Base-by-base conservation (phyloP, 2,113 vertebrate species). In the Lathamus discolor region DNA sequence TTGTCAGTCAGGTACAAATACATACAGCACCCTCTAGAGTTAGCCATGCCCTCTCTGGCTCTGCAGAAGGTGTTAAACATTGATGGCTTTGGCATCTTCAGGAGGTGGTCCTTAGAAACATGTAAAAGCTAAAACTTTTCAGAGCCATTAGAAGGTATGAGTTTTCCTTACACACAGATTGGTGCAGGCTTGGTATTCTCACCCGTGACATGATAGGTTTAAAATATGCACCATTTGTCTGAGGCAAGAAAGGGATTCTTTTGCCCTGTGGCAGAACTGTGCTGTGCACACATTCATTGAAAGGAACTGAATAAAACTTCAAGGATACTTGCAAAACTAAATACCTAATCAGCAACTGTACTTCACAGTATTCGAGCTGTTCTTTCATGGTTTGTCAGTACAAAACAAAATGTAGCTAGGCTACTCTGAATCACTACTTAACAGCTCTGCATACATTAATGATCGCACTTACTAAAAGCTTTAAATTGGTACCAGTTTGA, bases 401-500 rank as follows among this genome's bases (percentile, higher is more conserved):
- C 77, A 89, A 95, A 96, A 76, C 74, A 84, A 93, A 93, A 84
- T 76, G 77, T 82, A 91, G 88, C 86, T 73, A 57, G 73, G 81
- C 96, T 86, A 82, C 76, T 75, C 83, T 96, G 93, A 93, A 39
- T 93, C 93, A 96, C 86, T 93, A 17, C 86, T 96, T 97, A 97
- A 97, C 96, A 95, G 95, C 88, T 93, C 94, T 90, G 92, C 89
- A 85, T 94, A 93, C 74, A 75, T 92, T 95, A 95, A 96, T 95
- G 92, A 83, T 43, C 85, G 44, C 63, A 63, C 91, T 95, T 93
- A 86, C 94, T 97, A 96, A 97, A 97, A 97, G 96, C 94, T 95
- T 97, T 97, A 96, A 94, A 96, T 96, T 96, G 69, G 90, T 85
- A 85, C 48, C 90, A 80, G 88, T 93, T 91, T 94, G 94, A 97